A percentile compares a stretch with the other conserved stretches of the same genome.
Conservation (phyloP, 2,888 invertebrate genomes). For the Hybos culiciformis region DNA sequence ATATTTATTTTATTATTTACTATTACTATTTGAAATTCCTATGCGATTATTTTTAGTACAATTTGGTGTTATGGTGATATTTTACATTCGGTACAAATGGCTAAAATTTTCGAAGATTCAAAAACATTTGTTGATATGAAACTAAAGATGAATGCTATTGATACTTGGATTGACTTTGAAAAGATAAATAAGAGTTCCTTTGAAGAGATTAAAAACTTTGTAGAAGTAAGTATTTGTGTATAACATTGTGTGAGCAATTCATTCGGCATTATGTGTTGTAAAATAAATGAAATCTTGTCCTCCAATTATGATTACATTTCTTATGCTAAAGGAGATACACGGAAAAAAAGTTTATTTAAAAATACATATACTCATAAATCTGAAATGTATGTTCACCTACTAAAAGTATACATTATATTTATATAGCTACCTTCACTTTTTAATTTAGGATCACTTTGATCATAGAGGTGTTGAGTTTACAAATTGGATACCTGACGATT, state of each 20-base stretch:
- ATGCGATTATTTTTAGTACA: conserved; percentile 42
- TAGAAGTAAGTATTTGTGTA: conserved; percentile 13
- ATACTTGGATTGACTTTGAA: too few relatives aligned
- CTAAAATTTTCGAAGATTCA: conserved; percentile 59
- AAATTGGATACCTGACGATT: conserved; percentile 53
- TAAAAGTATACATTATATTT: not conserved
- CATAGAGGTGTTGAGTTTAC: conserved; percentile 52
- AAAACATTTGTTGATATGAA: conserved; percentile 81
- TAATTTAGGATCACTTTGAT: conserved; percentile 38
- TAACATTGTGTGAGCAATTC: too few relatives aligned
- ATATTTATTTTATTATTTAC: too few relatives aligned
- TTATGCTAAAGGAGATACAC: not conserved
- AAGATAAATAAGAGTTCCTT: conserved; percentile 13
- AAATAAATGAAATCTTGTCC: too few relatives aligned
- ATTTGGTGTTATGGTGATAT: conserved; percentile 66
- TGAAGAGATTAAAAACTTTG: conserved; percentile 24
- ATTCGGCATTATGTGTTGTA: too few relatives aligned
- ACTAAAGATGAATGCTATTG: conserved; percentile 47
- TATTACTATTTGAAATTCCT: not conserved
- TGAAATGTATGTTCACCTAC: not conserved
- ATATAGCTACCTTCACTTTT: not conserved
- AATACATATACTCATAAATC: too few relatives aligned
- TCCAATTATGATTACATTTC: not conserved
- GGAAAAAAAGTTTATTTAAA: too few relatives aligned
- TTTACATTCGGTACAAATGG: conserved; percentile 64